Conservation (phyloP, 2,113 vertebrate genomes). For the Trogon surrucura region DNA sequence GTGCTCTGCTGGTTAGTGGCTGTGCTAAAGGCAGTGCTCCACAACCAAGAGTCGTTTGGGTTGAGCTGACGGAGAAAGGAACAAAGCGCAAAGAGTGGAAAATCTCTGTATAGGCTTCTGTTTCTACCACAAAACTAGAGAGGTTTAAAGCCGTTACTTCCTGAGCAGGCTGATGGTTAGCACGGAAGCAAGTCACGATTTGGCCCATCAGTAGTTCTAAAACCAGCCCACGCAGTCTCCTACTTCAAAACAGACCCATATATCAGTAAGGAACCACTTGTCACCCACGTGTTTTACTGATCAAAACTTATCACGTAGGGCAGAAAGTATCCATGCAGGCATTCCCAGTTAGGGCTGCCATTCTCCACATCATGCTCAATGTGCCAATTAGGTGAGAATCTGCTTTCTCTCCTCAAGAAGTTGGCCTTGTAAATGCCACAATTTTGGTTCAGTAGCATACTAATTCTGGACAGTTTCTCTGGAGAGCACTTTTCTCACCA, state of each 20-base stretch:
- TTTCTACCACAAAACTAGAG: background rate
- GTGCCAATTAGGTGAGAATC: background rate
- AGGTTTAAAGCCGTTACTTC: background rate
- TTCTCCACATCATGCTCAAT: conserved; percentile 1
- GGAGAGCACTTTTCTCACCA: background rate
- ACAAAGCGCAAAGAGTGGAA: background rate
- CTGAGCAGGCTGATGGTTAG: background rate
- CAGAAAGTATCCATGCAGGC: background rate
- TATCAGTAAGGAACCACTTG: background rate
- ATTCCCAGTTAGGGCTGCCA: background rate
- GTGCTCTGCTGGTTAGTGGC: background rate
- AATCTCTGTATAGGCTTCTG: background rate
- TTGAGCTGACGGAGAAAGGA: background rate
- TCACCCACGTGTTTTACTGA: background rate
- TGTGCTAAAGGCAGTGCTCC: background rate
- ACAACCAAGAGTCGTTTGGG: background rate
- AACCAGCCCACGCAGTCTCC: background rate
- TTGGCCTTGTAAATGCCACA: background rate
- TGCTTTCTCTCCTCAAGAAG: background rate
- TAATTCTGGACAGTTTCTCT: conserved; percentile 11
- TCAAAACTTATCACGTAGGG: background rate
- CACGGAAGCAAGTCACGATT: background rate
- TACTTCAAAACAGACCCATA: background rate
- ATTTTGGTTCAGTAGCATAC: background rate
- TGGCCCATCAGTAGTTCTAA: background rate